Evolutionary conservation across 1,140 invertebrate species (phyloP), one percentile per base, ranked within the genome.

Genomic region (Rhagoletis zephyria): DNA sequence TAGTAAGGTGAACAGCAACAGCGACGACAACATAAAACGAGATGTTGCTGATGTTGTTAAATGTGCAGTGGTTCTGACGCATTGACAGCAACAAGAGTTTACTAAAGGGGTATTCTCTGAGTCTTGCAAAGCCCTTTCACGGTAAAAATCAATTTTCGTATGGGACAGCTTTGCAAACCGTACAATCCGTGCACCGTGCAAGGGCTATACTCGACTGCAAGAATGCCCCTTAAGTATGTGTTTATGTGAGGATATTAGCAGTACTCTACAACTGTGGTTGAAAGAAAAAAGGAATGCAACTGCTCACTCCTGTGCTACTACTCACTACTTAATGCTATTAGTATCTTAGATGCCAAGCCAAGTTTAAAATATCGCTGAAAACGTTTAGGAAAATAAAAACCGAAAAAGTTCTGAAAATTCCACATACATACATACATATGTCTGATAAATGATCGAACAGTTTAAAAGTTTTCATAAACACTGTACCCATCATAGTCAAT

Each of bases 31-130:
- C 67, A 74, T 74, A 74, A 74, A 74, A 74, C 67, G 67, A 30
- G 67, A 74, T 74, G 67, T 74, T 74, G 67, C 6, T 10, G 67
- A 74, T 74, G 42, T 74, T n/a, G 40, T 14, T 74, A 42, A 74
- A 74, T 74, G 45, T 42, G 67, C 12, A 45, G 45, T 16, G 67
- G 67, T 42, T 16, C 9, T 4, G 4, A 5, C 9, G 64, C 64
- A 42, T 9, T 67, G 64, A 67, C 40, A 67, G 64, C 30, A 40
- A 30, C 19, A 67, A 67, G 30, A 30, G 30, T 30, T 30, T 30
- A 30, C 30, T 30, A 30, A 30, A 30, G 30, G 30, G 30, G 30
- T 30, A 30, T 30, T 30, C 30, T 30, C 30, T 30, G 30, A 1
- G 30, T 30, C 30, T 30, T 30, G 30, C 30, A 30, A 30, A 30